A percentile compares a stretch with the other conserved stretches of the same genome.
phyloP scores from a whole-genome alignment of 2,113 vertebrate genomes.

The Furnarius figulus region DNA sequence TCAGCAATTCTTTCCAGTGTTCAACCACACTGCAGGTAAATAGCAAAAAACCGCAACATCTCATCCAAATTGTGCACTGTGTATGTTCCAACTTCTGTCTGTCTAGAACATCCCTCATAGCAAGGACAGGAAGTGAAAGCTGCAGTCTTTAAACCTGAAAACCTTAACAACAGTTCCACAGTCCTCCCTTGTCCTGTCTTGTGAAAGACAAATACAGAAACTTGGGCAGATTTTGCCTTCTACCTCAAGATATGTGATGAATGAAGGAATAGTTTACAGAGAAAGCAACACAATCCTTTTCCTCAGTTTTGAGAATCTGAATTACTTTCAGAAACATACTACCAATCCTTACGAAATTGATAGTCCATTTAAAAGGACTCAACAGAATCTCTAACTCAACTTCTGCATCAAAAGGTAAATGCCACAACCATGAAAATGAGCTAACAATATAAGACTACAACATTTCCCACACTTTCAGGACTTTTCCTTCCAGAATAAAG shows the following conservation, averaged over 20 bases:
- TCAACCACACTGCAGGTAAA: not conserved
- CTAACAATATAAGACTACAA: not conserved
- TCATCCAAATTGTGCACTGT: not conserved
- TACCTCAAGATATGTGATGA: not conserved
- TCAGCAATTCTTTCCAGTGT: not conserved
- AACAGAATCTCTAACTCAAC: not conserved
- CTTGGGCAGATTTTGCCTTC: not conserved
- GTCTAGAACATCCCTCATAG: not conserved
- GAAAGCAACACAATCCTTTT: not conserved
- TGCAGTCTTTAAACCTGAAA: not conserved
- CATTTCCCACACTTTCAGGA: not conserved
- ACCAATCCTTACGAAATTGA: not conserved
- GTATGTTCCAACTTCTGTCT: not conserved
- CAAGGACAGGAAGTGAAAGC: not conserved
- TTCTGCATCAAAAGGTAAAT: not conserved
- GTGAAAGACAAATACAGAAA: not conserved
- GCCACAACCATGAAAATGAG: not conserved
- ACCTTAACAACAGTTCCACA: not conserved
- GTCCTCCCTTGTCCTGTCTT: not conserved
- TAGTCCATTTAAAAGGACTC: not conserved
- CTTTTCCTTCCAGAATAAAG: not conserved
- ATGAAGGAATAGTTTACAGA: not conserved
- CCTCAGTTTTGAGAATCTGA: not conserved
- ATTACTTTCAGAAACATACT: not conserved
- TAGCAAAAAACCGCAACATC: not conserved